Evolutionary conservation across 2,888 invertebrate genomes (phyloP).

Genomic region (Nudaria mundana): DNA sequence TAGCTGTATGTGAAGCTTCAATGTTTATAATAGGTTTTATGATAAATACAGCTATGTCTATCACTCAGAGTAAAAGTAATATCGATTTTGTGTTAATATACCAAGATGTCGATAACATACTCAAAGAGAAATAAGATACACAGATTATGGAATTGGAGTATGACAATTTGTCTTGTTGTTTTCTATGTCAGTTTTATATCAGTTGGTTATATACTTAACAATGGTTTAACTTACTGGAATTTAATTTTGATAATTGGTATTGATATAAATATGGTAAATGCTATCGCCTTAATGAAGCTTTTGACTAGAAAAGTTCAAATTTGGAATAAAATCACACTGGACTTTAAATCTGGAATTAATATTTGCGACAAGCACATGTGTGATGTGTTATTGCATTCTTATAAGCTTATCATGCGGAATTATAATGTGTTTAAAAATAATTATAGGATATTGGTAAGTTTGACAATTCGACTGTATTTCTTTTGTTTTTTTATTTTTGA

Average conservation of each 20-base stretch:
- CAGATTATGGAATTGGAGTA: not conserved
- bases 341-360: not conserved
- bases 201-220: not conserved
- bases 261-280: slow-evolving; percentile 9
- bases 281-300: slow-evolving; percentile 1
- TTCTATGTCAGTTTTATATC: not conserved
- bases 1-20: not conserved
- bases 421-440: too few species aligned
- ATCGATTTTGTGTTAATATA: slow-evolving; percentile 5
- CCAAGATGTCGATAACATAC: slow-evolving; percentile 3
- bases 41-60: not conserved
- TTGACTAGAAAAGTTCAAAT: slow-evolving; percentile 10
- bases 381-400: too few species aligned
- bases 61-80: not conserved
- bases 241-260: not conserved
- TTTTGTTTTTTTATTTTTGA: too few species aligned
- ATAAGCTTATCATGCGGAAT: too few species aligned
- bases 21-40: not conserved
- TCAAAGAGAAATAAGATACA: not conserved
- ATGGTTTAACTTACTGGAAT: not conserved
- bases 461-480: too few species aligned
- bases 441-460: too few species aligned
- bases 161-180: not conserved
- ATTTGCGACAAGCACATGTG: not conserved
- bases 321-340: slow-evolving; percentile 1